Conservation (phyloP, 2,113 vertebrate species). For the Desmodus rotundus region DNA sequence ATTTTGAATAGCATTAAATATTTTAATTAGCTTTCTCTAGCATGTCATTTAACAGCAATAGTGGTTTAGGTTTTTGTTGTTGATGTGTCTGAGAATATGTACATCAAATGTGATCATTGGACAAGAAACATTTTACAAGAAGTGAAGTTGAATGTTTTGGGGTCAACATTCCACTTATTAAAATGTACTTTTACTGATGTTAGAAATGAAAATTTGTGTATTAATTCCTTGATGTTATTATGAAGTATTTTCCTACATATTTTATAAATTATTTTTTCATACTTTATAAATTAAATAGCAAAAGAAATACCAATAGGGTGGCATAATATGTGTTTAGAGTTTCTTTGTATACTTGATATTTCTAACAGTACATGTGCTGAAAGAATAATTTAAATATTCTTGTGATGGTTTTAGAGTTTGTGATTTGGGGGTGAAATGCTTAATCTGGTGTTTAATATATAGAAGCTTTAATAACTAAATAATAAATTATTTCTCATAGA, state of each 20-base stretch:
- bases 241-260: not conserved
- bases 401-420: not conserved
- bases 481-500: not conserved
- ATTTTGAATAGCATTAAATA: not conserved
- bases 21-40: conserved; percentile 9
- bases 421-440: not conserved
- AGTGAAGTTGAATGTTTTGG: not conserved
- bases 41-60: not conserved
- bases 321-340: not conserved
- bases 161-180: not conserved
- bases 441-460: not conserved
- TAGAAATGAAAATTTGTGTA: not conserved
- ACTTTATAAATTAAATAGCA: not conserved
- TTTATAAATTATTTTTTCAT: not conserved
- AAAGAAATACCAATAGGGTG: not conserved
- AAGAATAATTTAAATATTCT: not conserved
- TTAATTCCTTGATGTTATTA: not conserved
- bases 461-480: not conserved
- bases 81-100: not conserved
- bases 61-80: not conserved
- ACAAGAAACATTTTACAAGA: not conserved
- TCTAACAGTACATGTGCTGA: not conserved
- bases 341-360: conserved; percentile 21
- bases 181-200: not conserved
- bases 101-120: not conserved